Evolutionary conservation across 1,140 invertebrate species (phyloP), one percentile per base, ranked within the genome.

Genomic region (Doryteuthis pealeii): DNA sequence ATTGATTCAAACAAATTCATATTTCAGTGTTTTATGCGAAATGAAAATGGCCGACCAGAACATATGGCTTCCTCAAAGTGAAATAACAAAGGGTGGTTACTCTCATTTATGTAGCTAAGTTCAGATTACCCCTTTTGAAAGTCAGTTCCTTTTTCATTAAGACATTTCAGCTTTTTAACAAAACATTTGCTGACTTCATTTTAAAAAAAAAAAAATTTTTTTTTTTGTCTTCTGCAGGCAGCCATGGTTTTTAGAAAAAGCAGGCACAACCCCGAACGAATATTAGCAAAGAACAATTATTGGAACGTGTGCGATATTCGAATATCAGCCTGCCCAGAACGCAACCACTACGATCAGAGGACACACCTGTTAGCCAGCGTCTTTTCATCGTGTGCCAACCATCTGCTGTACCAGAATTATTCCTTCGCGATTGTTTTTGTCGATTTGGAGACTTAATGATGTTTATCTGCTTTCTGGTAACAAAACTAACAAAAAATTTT

Each of bases 391-490:
- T 88, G 0, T 84, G 82, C 74, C 92, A 94, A 70, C 94, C 94
- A 22, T 90, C 92, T 76, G 92, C 95, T 70, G 93, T 95, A 26
- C 92, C 94, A 1, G 90, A 92, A 68, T 90, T 92, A 77, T 91
- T 93, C n/a, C 90, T 98, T 84, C 92, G 92, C 82, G 95, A 97
- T 88, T 91, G 94, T 1, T 98, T 98, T 85, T 94, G 93, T 81
- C 91, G 95, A 80, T 97, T 97, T 90, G 95, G 95, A n/a, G 92
- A 94, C 84, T n/a, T 98, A 96, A 96, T 78, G 94, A 96, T 86
- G 94, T 96, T 4, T 96, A 95, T 81, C 92, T 96, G 85, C 89
- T 97, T 75, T 92, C 92, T 72, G 94, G 95, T 84, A 94, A 94
- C 4, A 68, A 32, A 31, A 28, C n/a, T n/a, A n/a, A n/a, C n/a